These are phyloP conservation scores for Parthenolecanium corni DNA, from an alignment of 2,888 invertebrate species.

Conservation along the genomic window DNA sequence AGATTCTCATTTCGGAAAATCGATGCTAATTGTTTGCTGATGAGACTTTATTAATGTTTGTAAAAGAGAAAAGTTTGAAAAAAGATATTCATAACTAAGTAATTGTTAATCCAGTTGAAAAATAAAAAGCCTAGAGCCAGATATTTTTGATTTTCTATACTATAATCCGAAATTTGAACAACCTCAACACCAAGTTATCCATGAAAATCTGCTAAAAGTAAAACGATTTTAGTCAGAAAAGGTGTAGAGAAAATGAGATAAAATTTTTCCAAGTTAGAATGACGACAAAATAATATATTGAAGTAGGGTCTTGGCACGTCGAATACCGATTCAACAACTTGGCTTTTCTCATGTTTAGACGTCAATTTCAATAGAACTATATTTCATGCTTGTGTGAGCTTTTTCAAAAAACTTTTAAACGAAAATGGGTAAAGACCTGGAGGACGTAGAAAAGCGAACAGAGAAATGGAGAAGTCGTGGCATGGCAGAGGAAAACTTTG, in stretches of 20 bases:
- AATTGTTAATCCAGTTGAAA: too few species aligned
- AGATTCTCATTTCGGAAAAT: neutral
- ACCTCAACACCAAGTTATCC: too few species aligned
- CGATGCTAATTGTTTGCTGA: neutral
- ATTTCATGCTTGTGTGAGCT: slow-evolving; percentile 26
- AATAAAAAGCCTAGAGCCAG: too few species aligned
- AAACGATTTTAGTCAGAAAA: too few species aligned
- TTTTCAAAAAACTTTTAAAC: slow-evolving; percentile 19
- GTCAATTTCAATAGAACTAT: slow-evolving; percentile 25
- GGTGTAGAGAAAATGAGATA: neutral
- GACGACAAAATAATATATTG: neutral
- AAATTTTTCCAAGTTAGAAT: neutral
- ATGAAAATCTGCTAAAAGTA: too few species aligned
- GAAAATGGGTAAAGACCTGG: neutral
- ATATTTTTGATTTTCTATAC: too few species aligned
- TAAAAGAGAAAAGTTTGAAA: too few species aligned
- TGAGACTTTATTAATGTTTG: too few species aligned
- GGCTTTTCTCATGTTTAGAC: slow-evolving; percentile 19
- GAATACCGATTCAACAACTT: slow-evolving; percentile 25
- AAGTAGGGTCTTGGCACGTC: neutral
- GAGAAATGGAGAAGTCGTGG: slow-evolving; percentile 3
- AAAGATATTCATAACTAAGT: too few species aligned
- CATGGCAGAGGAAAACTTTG: neutral
- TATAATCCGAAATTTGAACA: too few species aligned
- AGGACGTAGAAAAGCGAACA: neutral